phyloP scores from a whole-genome alignment of 2,888 invertebrate species.

The Drosophila neutralis region DNA sequence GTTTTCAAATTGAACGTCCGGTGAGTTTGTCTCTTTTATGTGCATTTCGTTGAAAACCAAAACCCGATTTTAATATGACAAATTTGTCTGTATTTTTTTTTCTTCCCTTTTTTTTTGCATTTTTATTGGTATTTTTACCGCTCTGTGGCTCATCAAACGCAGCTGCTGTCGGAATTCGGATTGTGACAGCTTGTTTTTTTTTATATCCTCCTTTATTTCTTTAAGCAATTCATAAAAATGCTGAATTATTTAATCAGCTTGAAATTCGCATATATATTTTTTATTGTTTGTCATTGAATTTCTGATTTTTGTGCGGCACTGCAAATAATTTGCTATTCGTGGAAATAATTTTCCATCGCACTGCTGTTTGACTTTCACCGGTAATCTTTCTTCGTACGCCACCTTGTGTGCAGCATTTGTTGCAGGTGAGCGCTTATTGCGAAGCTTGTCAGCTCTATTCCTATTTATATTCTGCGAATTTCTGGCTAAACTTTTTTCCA shows the following conservation, averaged over 20 bases:
- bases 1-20: conserved; percentile 58
- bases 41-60: conserved; percentile 14
- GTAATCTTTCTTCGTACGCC: neutral
- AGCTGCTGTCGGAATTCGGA: conserved; percentile 56
- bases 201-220: conserved; percentile 23
- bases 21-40: conserved; percentile 23
- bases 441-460: conserved; percentile 4
- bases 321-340: conserved; percentile 53
- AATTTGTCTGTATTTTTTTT: conserved; percentile 27
- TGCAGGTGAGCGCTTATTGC: conserved; percentile 16
- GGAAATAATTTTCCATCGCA: conserved; percentile 31
- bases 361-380: conserved; percentile 6
- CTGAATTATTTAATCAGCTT: conserved; percentile 69
- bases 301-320: conserved; percentile 32
- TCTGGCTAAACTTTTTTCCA: neutral
- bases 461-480: conserved; percentile 13
- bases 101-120: conserved; percentile 22
- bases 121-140: conserved; percentile 42
- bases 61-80: conserved; percentile 42
- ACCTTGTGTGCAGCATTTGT: conserved; percentile 28
- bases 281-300: conserved; percentile 18
- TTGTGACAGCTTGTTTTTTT: conserved; percentile 27
- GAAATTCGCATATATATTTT: conserved; percentile 27
- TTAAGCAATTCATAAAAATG: conserved; percentile 57
- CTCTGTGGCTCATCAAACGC: conserved; percentile 65